Conservation (phyloP, 1,140 invertebrate genomes). For the Drosophila nasuta region DNA sequence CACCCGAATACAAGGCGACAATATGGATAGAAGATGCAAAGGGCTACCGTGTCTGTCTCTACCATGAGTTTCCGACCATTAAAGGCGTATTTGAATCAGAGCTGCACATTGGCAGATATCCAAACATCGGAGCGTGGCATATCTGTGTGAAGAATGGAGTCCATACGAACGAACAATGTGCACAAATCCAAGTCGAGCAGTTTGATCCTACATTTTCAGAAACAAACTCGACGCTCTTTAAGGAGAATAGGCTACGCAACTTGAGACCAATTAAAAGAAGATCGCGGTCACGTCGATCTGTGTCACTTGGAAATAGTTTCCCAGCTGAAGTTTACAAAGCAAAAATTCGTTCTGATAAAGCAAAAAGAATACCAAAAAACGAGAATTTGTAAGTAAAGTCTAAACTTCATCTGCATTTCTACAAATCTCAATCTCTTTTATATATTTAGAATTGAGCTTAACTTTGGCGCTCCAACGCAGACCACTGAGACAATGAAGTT, state of each 20-base stretch:
- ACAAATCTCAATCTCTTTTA: background rate
- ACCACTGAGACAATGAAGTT: background rate
- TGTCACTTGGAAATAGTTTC: no score
- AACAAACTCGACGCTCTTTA: no score
- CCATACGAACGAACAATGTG: background rate
- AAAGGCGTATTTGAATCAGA: slow-evolving; percentile 22
- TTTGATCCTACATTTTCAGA: background rate
- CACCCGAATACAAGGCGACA: background rate
- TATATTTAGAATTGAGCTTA: slow-evolving; percentile 9
- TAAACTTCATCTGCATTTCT: no score
- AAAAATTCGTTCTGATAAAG: no score
- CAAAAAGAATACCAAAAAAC: background rate
- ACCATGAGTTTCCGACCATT: background rate
- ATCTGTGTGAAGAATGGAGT: slow-evolving; percentile 26
- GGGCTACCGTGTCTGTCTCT: slow-evolving; percentile 5
- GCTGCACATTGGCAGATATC: background rate
- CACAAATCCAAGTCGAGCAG: slow-evolving; percentile 4
- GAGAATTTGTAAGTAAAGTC: slow-evolving; percentile 14
- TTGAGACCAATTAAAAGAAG: no score
- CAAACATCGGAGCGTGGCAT: slow-evolving; percentile 37
- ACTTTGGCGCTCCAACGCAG: background rate
- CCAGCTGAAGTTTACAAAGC: no score
- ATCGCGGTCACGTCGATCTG: no score
- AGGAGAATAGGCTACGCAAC: no score
- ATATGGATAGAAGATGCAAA: slow-evolving; percentile 40